Conservation (phyloP, 1,140 invertebrate genomes). For the Mamestra configurata region DNA sequence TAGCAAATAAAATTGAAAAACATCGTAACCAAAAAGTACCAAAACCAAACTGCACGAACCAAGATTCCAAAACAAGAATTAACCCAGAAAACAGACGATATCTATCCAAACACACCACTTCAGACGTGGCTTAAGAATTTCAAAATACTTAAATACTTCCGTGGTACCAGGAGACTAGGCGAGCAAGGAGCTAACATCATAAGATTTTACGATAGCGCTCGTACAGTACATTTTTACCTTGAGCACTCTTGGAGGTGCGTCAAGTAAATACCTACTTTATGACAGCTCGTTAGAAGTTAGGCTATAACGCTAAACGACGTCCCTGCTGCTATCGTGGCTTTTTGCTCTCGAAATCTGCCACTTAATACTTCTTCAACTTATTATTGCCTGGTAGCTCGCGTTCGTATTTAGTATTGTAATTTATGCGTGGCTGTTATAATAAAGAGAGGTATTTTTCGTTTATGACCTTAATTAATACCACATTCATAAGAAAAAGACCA, state of each 20-base stretch:
- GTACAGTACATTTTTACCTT: slow-evolving; percentile 69
- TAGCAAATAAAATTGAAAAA: background rate
- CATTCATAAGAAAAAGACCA: background rate
- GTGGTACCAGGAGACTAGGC: slow-evolving; percentile 56
- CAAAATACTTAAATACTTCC: slow-evolving; percentile 20
- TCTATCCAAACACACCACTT: slow-evolving; percentile 1
- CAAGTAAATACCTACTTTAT: slow-evolving; percentile 82
- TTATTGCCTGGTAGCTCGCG: slow-evolving; percentile 69
- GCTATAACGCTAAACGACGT: slow-evolving; percentile 79
- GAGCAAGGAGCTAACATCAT: slow-evolving; percentile 60
- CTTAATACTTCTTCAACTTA: slow-evolving; percentile 69
- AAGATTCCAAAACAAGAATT: slow-evolving; percentile 7
- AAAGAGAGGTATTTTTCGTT: background rate
- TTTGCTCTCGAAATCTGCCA: slow-evolving; percentile 72
- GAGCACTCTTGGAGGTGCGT: slow-evolving; percentile 65
- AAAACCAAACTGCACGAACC: background rate
- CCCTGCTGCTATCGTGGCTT: slow-evolving; percentile 71
- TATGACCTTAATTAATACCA: background rate
- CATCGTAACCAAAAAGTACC: background rate
- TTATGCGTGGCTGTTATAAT: background rate
- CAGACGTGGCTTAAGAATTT: background rate
- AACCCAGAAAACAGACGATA: slow-evolving; percentile 9
- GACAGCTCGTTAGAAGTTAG: slow-evolving; percentile 80
- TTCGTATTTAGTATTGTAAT: slow-evolving; percentile 30
- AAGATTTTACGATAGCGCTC: slow-evolving; percentile 69